Conservation (phyloP, 2,888 invertebrate genomes). For the Blastobasis adustella region DNA sequence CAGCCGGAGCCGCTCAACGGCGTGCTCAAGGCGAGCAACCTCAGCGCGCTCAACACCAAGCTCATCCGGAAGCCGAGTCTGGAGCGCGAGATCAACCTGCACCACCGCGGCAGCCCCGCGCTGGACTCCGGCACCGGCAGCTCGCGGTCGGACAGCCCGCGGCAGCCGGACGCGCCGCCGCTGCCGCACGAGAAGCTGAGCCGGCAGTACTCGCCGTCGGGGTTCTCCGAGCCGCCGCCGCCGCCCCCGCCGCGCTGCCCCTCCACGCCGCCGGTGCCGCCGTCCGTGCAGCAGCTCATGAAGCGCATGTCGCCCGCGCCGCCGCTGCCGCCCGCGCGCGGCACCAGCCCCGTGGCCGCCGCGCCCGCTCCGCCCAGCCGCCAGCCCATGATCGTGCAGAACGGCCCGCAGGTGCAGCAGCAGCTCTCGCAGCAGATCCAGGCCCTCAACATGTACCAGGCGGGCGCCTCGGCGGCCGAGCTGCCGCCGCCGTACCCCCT, state of each 20-base stretch:
- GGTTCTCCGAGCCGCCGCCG: slow-evolving; percentile 79
- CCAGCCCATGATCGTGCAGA: slow-evolving; percentile 88
- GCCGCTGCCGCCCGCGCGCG: slow-evolving; percentile 77
- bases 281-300: slow-evolving; percentile 73
- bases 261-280: slow-evolving; percentile 80
- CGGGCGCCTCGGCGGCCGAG: slow-evolving; percentile 74
- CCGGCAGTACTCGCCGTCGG: slow-evolving; percentile 83
- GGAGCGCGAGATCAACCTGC: slow-evolving; percentile 85
- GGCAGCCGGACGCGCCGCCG: slow-evolving; percentile 75
- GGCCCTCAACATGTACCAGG: slow-evolving; percentile 85
- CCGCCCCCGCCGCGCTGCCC: slow-evolving; percentile 85
- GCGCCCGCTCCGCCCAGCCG: slow-evolving; percentile 71
- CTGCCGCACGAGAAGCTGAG: slow-evolving; percentile 79
- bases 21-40: slow-evolving; percentile 67
- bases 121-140: slow-evolving; percentile 92
- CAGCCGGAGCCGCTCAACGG: slow-evolving; percentile 75
- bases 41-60: slow-evolving; percentile 79
- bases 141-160: slow-evolving; percentile 91
- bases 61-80: slow-evolving; percentile 91
- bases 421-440: slow-evolving; percentile 93
- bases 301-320: slow-evolving; percentile 79
- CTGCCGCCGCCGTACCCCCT: slow-evolving; percentile 82
- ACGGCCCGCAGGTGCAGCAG: slow-evolving; percentile 87
- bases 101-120: slow-evolving; percentile 89
- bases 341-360: slow-evolving; percentile 84